phyloP scores from a whole-genome alignment of 2,888 invertebrate genomes.

The Bimastos eiseni region DNA sequence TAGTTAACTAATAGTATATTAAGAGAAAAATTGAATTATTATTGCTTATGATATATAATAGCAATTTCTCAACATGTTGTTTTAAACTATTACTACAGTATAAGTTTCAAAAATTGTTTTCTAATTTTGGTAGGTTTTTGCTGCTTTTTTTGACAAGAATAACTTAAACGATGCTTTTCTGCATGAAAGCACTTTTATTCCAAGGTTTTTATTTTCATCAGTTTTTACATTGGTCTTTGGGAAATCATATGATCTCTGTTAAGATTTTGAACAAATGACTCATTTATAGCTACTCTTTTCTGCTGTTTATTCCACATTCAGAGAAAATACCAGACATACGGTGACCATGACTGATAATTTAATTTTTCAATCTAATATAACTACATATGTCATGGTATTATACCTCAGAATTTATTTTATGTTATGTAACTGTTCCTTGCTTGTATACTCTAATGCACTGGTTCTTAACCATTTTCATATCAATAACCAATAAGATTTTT shows the following conservation, averaged over 20 bases:
- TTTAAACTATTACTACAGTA: neutral
- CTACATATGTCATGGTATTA: too few relatives aligned
- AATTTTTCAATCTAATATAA: too few relatives aligned
- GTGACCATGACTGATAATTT: too few relatives aligned
- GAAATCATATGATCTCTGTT: neutral
- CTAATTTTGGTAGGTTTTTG: neutral
- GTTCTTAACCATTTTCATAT: too few relatives aligned
- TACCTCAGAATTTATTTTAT: too few relatives aligned
- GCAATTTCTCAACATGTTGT: neutral
- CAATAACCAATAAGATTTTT: too few relatives aligned
- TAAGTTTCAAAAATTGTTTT: neutral
- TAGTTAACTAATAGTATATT: neutral
- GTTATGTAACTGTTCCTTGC: neutral
- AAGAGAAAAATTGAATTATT: neutral
- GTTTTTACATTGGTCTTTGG: too few relatives aligned
- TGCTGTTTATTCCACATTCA: neutral
- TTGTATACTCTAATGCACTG: too few relatives aligned
- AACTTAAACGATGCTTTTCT: neutral
- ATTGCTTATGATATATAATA: neutral
- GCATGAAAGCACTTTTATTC: neutral
- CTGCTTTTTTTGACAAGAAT: too few relatives aligned
- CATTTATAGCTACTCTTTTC: neutral
- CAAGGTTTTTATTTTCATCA: too few relatives aligned
- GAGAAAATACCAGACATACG: too few relatives aligned
- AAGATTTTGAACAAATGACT: neutral